Conservation (phyloP, 2,113 vertebrate genomes). For the Oxyruncus cristatus region DNA sequence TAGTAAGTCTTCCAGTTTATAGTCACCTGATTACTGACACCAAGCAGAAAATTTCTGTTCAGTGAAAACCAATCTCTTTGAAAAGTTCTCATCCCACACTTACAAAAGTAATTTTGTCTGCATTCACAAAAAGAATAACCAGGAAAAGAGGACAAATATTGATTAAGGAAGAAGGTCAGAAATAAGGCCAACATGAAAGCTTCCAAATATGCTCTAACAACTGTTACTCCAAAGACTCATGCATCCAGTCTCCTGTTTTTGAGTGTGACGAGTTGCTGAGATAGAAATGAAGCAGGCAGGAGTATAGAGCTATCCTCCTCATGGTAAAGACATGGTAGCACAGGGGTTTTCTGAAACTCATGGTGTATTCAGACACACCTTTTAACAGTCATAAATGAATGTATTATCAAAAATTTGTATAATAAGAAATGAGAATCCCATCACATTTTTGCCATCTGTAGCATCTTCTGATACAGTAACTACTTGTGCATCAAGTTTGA, state of each 20-base stretch:
- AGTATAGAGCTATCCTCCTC: neutral
- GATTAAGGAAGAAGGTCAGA: neutral
- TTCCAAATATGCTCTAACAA: neutral
- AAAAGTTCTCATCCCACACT: neutral
- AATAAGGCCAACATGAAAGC: neutral
- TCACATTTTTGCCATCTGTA: neutral
- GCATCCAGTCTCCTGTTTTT: neutral
- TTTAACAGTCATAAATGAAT: neutral
- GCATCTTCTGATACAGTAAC: neutral
- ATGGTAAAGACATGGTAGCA: neutral
- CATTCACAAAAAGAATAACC: neutral
- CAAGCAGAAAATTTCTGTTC: neutral
- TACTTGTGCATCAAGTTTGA: neutral
- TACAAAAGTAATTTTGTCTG: neutral
- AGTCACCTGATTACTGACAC: neutral
- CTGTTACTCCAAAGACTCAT: neutral
- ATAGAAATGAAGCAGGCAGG: neutral
- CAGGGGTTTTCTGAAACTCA: neutral
- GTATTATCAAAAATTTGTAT: neutral
- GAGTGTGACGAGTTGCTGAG: neutral
- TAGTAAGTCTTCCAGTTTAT: neutral
- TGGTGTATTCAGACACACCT: neutral
- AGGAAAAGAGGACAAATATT: neutral
- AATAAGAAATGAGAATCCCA: neutral
- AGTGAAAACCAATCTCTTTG: neutral